Conservation (phyloP, 2,113 vertebrate species). For the Carassius gibelio region DNA sequence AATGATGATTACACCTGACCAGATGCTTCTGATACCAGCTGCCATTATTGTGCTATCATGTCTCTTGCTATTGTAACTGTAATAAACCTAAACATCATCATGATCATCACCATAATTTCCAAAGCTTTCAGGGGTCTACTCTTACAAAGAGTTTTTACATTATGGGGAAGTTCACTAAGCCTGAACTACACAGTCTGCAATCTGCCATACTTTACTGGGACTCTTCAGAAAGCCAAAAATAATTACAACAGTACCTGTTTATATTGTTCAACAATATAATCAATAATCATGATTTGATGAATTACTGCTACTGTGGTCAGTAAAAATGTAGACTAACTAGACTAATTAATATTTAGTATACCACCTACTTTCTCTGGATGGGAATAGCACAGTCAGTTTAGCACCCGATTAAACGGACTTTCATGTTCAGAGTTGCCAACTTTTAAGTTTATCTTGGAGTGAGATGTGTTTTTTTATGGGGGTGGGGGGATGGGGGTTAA, state of each 20-base stretch:
- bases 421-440: no score
- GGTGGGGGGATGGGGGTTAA: no score
- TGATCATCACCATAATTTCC: not conserved
- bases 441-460: no score
- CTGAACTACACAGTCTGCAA: not conserved
- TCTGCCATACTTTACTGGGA: not conserved
- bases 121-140: not conserved
- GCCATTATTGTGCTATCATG: not conserved
- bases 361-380: not conserved
- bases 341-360: not conserved
- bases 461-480: no score
- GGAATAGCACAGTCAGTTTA: not conserved
- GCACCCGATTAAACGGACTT: not conserved
- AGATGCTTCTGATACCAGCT: not conserved
- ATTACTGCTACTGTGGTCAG: not conserved
- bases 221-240: not conserved
- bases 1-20: conserved; percentile 17
- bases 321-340: not conserved
- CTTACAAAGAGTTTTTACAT: not conserved
- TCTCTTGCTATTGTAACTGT: conserved; percentile 4
- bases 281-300: not conserved
- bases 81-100: not conserved
- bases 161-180: not conserved
- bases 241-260: not conserved
- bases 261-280: not conserved